A percentile compares a stretch with the other conserved stretches of the same genome.
Conservation (phyloP, 2,113 vertebrate genomes). For the Lipophrys pholis region DNA sequence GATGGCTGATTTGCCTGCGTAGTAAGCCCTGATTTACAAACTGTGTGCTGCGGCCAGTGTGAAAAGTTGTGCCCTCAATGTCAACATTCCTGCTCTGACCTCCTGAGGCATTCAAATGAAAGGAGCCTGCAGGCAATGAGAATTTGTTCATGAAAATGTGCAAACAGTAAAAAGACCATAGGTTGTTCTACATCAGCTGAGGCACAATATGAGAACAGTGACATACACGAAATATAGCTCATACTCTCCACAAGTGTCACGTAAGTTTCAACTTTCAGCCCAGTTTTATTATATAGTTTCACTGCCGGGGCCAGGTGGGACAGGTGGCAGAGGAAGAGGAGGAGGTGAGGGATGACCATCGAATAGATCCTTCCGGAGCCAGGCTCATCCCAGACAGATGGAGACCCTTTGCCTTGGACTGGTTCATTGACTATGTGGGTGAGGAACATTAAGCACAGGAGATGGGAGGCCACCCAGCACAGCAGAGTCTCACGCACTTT, state of each 20-base stretch:
- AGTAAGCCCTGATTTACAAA: constrained; percentile 9
- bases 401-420: constrained; percentile 26
- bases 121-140: background rate
- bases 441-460: constrained; percentile 67
- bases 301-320: constrained; percentile 63
- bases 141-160: constrained; percentile 39
- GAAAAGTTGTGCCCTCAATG: background rate
- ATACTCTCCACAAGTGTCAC: background rate
- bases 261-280: constrained; percentile 13
- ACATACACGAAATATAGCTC: constrained; percentile 19
- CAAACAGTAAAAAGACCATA: constrained; percentile 32
- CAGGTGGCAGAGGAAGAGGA: background rate
- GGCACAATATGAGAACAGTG: constrained; percentile 1
- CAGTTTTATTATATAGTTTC: constrained; percentile 45
- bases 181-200: background rate
- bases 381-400: constrained; percentile 22
- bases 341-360: background rate
- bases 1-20: background rate
- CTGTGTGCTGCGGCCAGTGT: background rate
- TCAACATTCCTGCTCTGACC: background rate
- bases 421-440: constrained; percentile 12
- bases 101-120: background rate
- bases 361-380: constrained; percentile 42
- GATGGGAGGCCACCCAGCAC: constrained; percentile 45
- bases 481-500: constrained; percentile 18